Base-by-base conservation (phyloP, 2,113 vertebrate species). In the Heteronetta atricapilla region DNA sequence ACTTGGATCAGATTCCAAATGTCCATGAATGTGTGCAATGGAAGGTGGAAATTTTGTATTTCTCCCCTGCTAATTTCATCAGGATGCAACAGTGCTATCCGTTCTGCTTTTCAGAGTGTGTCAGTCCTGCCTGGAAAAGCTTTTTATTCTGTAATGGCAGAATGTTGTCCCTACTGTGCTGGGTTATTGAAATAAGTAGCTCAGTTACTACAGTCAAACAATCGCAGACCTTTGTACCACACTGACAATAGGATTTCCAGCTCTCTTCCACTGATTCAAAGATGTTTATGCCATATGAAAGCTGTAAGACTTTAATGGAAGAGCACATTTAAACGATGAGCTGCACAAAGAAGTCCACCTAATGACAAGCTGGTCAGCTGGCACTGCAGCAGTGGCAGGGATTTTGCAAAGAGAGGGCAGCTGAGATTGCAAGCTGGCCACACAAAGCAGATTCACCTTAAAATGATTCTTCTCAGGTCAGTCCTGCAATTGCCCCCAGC, bases 31-130 rank as follows among this genome's bases (percentile, higher is more conserved):
- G 4, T 88, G 82, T 91, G 88, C 83, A 94, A 95, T 80, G 67
- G 58, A 90, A 97, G 93, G 90, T 92, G 86, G 95, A 93, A 90
- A 96, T 93, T 95, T 96, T 80, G 42, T 91, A 93, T 96, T 93
- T 93, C 87, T 96, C 86, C 70, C 86, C 95, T 94, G 90, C 86
- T 97, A 97, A 97, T 97, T 97, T 96, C 90, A 95, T 95, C 94
- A 95, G 90, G 87, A 89, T 92, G 74, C 72, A 64, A 56, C 62
- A 82, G 48, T 31, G 52, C 53, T 96, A 85, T 90, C 84, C 40
- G 82, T 96, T 96, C 94, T 97, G 93, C 92, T 94, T 93, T 96
- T 96, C 86, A 96, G 87, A 96, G 69, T 95, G 91, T 92, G 84
- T 92, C 88, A 83, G 88, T 84, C 56, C 84, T 96, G 93, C 70